Base-by-base conservation (phyloP, 2,888 invertebrate species). In the Plagodis dolabraria region DNA sequence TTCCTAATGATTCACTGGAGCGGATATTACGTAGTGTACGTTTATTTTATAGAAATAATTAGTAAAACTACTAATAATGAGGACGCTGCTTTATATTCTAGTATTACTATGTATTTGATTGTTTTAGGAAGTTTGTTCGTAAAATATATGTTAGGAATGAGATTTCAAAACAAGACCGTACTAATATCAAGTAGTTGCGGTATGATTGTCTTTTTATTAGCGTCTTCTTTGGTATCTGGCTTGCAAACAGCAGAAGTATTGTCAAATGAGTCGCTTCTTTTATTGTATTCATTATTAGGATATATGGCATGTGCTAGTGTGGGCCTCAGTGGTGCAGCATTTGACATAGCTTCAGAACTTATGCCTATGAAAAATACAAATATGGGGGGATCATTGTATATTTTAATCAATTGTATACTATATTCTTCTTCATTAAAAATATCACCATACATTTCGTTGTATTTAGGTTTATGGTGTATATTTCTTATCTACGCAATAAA, bases 351-450 rank as follows among this genome's bases (percentile, higher is more conserved):
- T 10, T 60, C 60, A 9, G 68, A 67, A 45, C 38, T 70, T 22
- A 65, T 70, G 64, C 70, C 70, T 7, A 64, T 70, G 2, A 70
- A 67, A 36, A 64, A 70, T 40, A 59, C 65, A 47, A 65, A 60
- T 5, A 0, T 68, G 9, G 67, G 67, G 5, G 68, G 68, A 8
- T 60, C 51, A 4, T 33, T 68, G 5, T 64, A 55, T 35, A 50
- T 65, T 8, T 43, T 66, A 36, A 49, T 35, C 11, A 53, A 50
- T 8, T 60, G 67, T 43, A 6, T 63, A 7, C 11, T 66, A 5
- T 53, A 55, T 22, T 11, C 62, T 0, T 42, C 64, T 2, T 60
- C 65, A 11, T 10, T 67, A 9, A 69, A 69, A 45, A n/a, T 59
- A 35, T 42, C 61, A 0, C 67, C 69, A 0, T 69, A 67, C 60